phyloP scores from a whole-genome alignment of 53 echinoderm and acorn worm species.

The Holothuria scabra region DNA sequence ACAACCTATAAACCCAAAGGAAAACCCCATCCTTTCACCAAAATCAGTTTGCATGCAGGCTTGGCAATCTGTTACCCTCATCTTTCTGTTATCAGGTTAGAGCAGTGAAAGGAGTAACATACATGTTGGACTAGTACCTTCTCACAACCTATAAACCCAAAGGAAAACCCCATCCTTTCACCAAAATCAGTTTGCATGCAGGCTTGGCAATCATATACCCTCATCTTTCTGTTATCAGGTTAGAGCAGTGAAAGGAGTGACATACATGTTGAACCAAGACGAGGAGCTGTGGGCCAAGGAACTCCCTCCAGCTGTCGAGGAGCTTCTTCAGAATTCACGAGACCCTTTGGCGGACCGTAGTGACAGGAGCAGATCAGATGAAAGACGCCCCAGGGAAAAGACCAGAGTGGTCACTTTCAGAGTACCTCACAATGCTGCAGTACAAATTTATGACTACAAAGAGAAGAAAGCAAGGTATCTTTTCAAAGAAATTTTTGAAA shows the following conservation, averaged over 20 bases:
- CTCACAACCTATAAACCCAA: too few species aligned
- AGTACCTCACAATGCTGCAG: slow-evolving; percentile 91
- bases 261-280: slow-evolving; percentile 98
- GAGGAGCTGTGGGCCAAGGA: slow-evolving; percentile 99
- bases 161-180: too few species aligned
- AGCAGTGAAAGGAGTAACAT: slow-evolving; percentile 85
- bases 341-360: slow-evolving; percentile 95
- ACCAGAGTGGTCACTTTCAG: slow-evolving; percentile 85
- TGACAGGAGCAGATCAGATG: slow-evolving; percentile 61
- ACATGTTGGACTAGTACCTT: slow-evolving; percentile 98
- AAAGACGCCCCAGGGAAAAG: slow-evolving; percentile 70
- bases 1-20: too few species aligned
- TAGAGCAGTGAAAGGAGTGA: slow-evolving; percentile 83
- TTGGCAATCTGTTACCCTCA: too few species aligned
- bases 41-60: too few species aligned
- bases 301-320: slow-evolving; percentile 93
- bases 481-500: too few species aligned
- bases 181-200: too few species aligned
- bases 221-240: slow-evolving; percentile 54
- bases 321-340: slow-evolving; percentile 77
- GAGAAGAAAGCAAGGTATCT: slow-evolving; percentile 97
- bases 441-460: slow-evolving; percentile 99
- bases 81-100: slow-evolving; percentile 65
- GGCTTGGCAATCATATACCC: too few species aligned
- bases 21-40: too few species aligned